A percentile compares a stretch with the other conserved stretches of the same genome.
These are phyloP conservation scores for Melanotus villosus DNA, from an alignment of 2,888 invertebrate species.

Conservation along the genomic window DNA sequence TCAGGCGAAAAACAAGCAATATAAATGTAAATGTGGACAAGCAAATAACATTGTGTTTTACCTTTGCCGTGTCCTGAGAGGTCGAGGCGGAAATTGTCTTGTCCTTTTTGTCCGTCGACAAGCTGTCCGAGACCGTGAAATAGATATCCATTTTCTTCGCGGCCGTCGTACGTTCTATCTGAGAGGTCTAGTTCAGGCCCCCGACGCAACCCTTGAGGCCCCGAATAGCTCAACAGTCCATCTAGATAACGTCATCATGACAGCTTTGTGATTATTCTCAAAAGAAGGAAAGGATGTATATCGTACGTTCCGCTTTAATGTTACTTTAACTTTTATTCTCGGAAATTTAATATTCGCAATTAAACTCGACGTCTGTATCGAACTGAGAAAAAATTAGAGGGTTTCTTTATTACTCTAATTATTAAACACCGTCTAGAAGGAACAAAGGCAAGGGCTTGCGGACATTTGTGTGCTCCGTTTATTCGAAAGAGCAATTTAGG, in stretches of 20 bases:
- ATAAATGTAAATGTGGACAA: constrained; percentile 62
- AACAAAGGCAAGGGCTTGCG: not conserved
- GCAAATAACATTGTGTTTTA: constrained; percentile 59
- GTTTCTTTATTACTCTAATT: not conserved
- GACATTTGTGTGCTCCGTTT: constrained; percentile 4
- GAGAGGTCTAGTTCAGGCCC: constrained; percentile 82
- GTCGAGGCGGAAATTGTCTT: constrained; percentile 81
- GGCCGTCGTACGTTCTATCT: constrained; percentile 86
- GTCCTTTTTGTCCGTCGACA: constrained; percentile 82
- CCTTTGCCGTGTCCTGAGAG: constrained; percentile 78
- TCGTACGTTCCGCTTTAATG: constrained; percentile 19
- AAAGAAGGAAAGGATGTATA: constrained; percentile 12
- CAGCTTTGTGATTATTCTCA: constrained; percentile 32
- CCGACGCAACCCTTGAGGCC: constrained; percentile 81
- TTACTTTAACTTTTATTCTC: not conserved
- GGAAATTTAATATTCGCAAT: not conserved
- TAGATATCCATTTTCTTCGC: constrained; percentile 74
- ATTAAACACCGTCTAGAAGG: not conserved
- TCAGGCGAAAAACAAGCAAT: constrained; percentile 56
- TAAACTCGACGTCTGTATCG: too few species aligned
- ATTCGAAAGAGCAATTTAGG: not conserved
- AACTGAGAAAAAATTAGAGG: too few species aligned
- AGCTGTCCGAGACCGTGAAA: constrained; percentile 85
- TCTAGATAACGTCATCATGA: constrained; percentile 70
- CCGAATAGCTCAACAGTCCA: constrained; percentile 84